Evolutionary conservation across 2,797 vertebrate genomes (phyloP), one percentile per base, ranked within the genome.

Genomic region (Coranthus polyacanthus): DNA sequence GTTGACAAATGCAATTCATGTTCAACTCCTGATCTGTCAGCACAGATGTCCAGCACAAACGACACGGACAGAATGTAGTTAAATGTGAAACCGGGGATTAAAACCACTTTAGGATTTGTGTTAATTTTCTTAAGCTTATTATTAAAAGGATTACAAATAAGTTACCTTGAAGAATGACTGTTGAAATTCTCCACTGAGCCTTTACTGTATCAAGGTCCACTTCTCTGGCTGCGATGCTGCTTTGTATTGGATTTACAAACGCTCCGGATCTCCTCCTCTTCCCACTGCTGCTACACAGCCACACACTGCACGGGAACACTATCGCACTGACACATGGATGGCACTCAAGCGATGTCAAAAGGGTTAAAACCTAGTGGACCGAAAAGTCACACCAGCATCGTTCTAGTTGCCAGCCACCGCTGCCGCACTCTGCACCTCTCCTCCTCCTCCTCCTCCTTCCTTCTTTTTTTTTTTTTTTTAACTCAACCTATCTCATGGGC

Each of bases 281-380:
- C 59, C 89, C 89, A 54, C 63, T 68, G 82, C 89, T 67, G 85
- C 81, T 81, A 75, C 82, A 49, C 79, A 85, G 64, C 47, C 50
- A 44, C 82, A 65, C 58, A 42, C 59, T 76, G 56, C 76, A 76
- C 72, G 15, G 45, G 69, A 65, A 66, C 78, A 66, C 84, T 59
- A 61, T 59, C 49, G 47, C 83, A 47, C 68, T 73, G 78, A 84
- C 88, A 90, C 83, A 92, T 79, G 78, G 69, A 82, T 38, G 86
- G 73, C 82, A 86, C 88, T 92, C 79, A 69, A 70, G 85, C 83
- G 75, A 90, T 79, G 89, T 82, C 92, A 91, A 74, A 90, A 84
- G 89, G 91, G 91, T 91, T 90, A 85, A 90, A 89, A 92, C 89
- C 92, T 77, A 83, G 83, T 86, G 85, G 83, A 90, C 88, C 67